Base-by-base conservation (phyloP, 2,113 vertebrate species). In the Scomber japonicus region DNA sequence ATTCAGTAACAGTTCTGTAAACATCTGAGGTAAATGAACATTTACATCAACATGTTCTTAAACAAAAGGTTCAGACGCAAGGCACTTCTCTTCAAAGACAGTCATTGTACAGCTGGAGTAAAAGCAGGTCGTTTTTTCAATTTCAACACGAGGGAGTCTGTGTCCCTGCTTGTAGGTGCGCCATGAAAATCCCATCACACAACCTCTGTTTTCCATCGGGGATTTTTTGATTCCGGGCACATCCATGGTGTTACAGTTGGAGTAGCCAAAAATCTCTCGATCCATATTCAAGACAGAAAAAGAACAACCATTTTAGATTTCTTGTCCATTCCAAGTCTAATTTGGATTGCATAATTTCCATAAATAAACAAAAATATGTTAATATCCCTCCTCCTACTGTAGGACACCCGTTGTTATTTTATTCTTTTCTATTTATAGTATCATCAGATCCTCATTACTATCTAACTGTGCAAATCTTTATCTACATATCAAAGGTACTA, bases 21-120 rank as follows among this genome's bases (percentile, higher is more conserved):
- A 96, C 95, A 96, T 95, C 92, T 96, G 95, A 97, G 95, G 95
- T 96, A 96, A 97, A 96, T 94, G 69, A 95, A 96, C 93, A 3
- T 94, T 96, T 95, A 96, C 95, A 96, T 95, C 92, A 96, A 95
- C 92, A 92, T 94, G 90, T 94, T 95, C 93, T 95, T 94, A 53
- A 82, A 96, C 93, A 96, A 91, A 94, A 91, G 87, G 81, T 80
- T 92, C 87, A 94, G 92, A 95, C 90, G 86, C 88, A 94, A 95
- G 95, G 95, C 95, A 95, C 93, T 95, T 96, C 88, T 94, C 81
- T 93, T 93, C 89, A 93, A 84, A 94, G 85, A 89, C 73, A 86
- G 89, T 89, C 91, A 87, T 59, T 81, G 86, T 53, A 84, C 71
- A 60, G 61, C 67, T 77, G 93, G 91, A 89, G 80, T 63, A 5